A percentile compares a stretch with the other conserved stretches of the same genome.
These are phyloP conservation scores for Heterotis niloticus DNA, from an alignment of 2,113 vertebrate species.

Conservation along the genomic window DNA sequence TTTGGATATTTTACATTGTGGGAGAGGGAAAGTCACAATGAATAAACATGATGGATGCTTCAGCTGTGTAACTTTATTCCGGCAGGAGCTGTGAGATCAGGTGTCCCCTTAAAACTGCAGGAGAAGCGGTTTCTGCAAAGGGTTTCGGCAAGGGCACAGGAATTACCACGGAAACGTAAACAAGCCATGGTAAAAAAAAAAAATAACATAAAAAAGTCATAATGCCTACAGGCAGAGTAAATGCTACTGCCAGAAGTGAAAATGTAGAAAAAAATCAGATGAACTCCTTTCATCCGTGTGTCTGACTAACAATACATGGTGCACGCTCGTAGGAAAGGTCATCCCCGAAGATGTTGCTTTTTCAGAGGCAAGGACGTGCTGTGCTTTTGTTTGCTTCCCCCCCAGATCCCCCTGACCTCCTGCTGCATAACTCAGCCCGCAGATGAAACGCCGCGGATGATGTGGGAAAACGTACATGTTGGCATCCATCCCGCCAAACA, in stretches of 20 bases:
- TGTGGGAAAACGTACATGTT: background rate
- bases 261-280: background rate
- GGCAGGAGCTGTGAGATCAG: background rate
- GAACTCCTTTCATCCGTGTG: background rate
- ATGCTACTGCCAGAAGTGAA: background rate
- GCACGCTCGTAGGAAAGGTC: slow-evolving; percentile 14
- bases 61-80: background rate
- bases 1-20: background rate
- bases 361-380: background rate
- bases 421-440: background rate
- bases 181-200: background rate
- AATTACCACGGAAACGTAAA: background rate
- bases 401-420: slow-evolving; percentile 10
- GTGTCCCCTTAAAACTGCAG: background rate
- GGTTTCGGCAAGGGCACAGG: background rate
- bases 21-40: background rate
- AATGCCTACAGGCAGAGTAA: background rate
- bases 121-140: background rate
- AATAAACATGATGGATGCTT: background rate
- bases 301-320: background rate
- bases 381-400: background rate
- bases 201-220: background rate
- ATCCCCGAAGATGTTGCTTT: background rate
- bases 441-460: background rate
- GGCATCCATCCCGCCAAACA: background rate